Conservation (phyloP, 2,113 vertebrate species). For the Sorex araneus region DNA sequence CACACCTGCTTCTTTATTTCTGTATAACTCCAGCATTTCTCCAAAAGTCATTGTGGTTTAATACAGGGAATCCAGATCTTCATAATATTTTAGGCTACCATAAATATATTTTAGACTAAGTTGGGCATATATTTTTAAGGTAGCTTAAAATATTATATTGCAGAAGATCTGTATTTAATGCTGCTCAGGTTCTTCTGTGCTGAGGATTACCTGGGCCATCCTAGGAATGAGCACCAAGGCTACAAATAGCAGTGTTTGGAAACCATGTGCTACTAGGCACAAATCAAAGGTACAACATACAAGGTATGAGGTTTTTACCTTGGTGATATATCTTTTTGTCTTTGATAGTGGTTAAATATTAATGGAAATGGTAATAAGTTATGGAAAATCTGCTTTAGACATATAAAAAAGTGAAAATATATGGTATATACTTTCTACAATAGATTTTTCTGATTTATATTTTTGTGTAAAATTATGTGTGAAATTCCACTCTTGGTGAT, state of each 20-base stretch:
- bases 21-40: background rate
- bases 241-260: too few relatives aligned
- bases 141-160: background rate
- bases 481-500: conserved; percentile 14
- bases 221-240: too few relatives aligned
- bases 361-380: background rate
- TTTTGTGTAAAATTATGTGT: conserved; percentile 28
- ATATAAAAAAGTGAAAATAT: background rate
- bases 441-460: background rate
- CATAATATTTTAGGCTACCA: conserved; percentile 11
- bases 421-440: background rate
- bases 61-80: background rate
- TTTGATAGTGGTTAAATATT: background rate
- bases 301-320: too few relatives aligned
- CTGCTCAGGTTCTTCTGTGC: background rate
- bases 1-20: background rate
- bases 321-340: background rate
- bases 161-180: background rate
- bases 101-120: background rate
- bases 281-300: too few relatives aligned
- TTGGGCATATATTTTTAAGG: background rate
- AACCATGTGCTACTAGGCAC: too few relatives aligned
- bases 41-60: background rate
- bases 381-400: background rate
- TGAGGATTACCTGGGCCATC: background rate